Evolutionary conservation across 2,797 vertebrate genomes (phyloP).

Genomic region (Cryptoblepharus egeriae): DNA sequence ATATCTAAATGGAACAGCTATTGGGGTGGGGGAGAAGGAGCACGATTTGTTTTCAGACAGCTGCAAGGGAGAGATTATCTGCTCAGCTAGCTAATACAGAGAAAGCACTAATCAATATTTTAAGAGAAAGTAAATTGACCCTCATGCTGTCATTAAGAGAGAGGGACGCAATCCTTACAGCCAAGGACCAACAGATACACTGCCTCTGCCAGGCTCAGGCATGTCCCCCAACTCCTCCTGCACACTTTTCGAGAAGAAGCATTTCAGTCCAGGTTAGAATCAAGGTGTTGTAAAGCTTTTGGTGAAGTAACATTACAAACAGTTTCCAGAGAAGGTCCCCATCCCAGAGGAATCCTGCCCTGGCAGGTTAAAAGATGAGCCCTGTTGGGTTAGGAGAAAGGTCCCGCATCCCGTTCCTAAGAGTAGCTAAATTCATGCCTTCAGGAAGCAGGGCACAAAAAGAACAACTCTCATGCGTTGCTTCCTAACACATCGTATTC

Average conservation of each 20-base stretch:
- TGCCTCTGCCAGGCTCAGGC: neutral
- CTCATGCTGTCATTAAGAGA: constrained; percentile 48
- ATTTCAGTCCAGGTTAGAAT: neutral
- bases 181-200: neutral
- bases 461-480: neutral
- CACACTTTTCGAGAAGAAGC: neutral
- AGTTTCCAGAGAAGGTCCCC: too few species aligned
- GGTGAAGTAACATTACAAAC: too few species aligned
- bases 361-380: too few species aligned
- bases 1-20: too few species aligned
- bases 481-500: too few species aligned
- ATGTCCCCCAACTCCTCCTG: neutral
- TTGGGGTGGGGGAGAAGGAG: neutral
- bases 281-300: too few species aligned
- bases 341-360: too few species aligned
- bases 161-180: neutral
- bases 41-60: neutral
- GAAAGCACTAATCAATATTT: constrained; percentile 70
- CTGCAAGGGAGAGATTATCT: constrained; percentile 48
- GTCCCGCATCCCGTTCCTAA: too few species aligned
- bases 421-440: too few species aligned
- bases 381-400: too few species aligned
- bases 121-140: constrained; percentile 69
- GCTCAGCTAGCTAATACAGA: constrained; percentile 57
- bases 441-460: too few species aligned